Base-by-base conservation (phyloP, 2,888 invertebrate species). In the Torymus auratus region DNA sequence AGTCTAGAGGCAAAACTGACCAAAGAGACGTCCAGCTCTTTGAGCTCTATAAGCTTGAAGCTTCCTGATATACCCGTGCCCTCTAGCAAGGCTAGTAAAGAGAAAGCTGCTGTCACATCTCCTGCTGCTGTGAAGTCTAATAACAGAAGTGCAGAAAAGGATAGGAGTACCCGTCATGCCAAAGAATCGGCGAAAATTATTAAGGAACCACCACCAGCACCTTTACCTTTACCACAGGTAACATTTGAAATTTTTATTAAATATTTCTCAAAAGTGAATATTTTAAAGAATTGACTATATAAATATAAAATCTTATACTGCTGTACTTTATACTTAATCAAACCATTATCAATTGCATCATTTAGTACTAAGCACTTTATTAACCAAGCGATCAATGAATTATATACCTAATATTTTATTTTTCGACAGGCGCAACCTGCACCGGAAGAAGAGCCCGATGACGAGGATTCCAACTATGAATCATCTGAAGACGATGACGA, bases 1-100 rank as follows among this genome's bases (percentile, higher is more conserved):
- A 85, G 86, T 20, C 81, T 87, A 55, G 87, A 86, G 14, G 78
- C 83, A 2, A 86, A 85, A 65, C 55, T 84, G 5, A 76, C 82
- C 7, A 86, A 67, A 4, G 78, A 78, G 2, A 12, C 58, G 17
- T 5, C 55, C 12, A 56, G 23, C n/a, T n/a, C n/a, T n/a, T n/a
- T n/a, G n/a, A n/a, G n/a, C n/a, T n/a, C n/a, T 2, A 15, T 2
- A 10, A 50, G 60, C 55, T 55, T 76, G 12, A 68, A 70, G 14
- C 13, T 70, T 11, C 2, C 28, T 3, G 77, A 80, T 10, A 58
- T 82, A 10, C 77, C 78, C 4, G 15, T 28, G 15, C 68, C 76
- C 0, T 12, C 11, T 23, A 61, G 17, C 7, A 77, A 77, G n/a
- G 12, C 76, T 20, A 68, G 2, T 10, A 61, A 41, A n/a, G 78